Evolutionary conservation across 2,113 vertebrate genomes (phyloP), one percentile per base, ranked within the genome.

Genomic region (Leptodactylus fuscus): DNA sequence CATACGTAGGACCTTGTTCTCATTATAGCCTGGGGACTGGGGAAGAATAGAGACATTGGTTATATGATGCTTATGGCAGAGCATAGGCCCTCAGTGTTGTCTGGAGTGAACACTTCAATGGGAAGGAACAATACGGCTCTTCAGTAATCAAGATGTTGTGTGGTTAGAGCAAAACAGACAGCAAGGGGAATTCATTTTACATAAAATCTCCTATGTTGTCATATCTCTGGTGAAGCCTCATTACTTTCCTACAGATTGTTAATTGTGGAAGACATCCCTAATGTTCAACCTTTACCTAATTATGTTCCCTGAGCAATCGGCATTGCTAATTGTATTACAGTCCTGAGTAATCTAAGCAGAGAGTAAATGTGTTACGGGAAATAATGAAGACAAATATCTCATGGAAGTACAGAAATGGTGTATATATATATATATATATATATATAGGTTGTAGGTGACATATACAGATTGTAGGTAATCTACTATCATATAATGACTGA

Each of bases 271-370:
- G 51, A 62, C 70, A 83, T 74, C 24, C 13, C 51, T 44, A 60
- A 83, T 75, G 38, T 62, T 38, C 70, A 38, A 29, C 65, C 81
- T 38, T 82, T 46, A 20, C 8, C 51, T 75, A 83, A 83, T 75
- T 74, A 44, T 46, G 51, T 83, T 83, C 67, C 65, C 67, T 20
- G 32, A 46, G 24, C 38, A 83, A 46, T 24, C 32, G 71, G 34
- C 24, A 22, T 58, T 75, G 27, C 69, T 75, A 83, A 83, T 58
- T 48, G 15, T 62, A 83, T 83, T 83, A 75, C 51, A 20, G 34
- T 55, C 69, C 49, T 15, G 24, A 46, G 53, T 62, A 74, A 83
- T 53, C 36, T 75, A 62, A 62, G n/a, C 24, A 41, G 46, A 16
- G 49, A 83, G 58, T 69, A 74, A 41, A 6, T 55, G 32, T 73